Base-by-base conservation (phyloP, 2,797 vertebrate species). In the Premnoplex brunnescens region DNA sequence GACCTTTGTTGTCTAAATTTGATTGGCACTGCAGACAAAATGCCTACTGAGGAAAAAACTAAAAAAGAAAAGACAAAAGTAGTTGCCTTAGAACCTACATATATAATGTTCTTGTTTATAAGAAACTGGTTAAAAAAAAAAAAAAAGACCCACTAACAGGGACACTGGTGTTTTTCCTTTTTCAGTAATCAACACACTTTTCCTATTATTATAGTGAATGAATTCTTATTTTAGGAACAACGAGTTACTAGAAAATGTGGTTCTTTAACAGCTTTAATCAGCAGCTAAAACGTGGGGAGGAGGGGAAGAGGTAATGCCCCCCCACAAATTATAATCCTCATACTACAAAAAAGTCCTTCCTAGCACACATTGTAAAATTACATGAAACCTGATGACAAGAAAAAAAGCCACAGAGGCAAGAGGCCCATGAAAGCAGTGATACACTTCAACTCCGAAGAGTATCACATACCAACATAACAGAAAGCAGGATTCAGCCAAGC, bases 321-420 rank as follows among this genome's bases (percentile, higher is more conserved):
- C 41, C 66, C 24, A 80, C 30, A 43, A 69, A 43, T 9, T 75
- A 39, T 30, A 83, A 84, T 68, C 27, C 32, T 89, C 18, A 12
- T 15, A 17, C 12, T 55, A 51, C 1, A 14, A 22, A 84, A 85
- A 82, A 79, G n/a, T 8, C n/a, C n/a, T 83, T 0, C 0, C 30
- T 58, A 63, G 48, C 18, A 36, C n/a, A 83, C 14, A 54, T 14
- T 48, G 82, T 62, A 51, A 85, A 83, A 64, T n/a, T 83, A 63
- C 32, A 56, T 27, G 64, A 71, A 93, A 92, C 27, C 15, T 49
- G 69, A 28, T 44, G 51, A 90, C 28, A 86, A 49, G 49, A 48
- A 64, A 85, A 58, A 91, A 73, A 69, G 48, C 14, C 39, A 88
- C 32, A 43, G 26, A 68, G 46, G n/a, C 55, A 85, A 81, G 74